Percentiles rank a stretch among this genome's conserved stretches.
phyloP scores from a whole-genome alignment of 2,797 vertebrate species.

The Gadopsis bispinosus region DNA sequence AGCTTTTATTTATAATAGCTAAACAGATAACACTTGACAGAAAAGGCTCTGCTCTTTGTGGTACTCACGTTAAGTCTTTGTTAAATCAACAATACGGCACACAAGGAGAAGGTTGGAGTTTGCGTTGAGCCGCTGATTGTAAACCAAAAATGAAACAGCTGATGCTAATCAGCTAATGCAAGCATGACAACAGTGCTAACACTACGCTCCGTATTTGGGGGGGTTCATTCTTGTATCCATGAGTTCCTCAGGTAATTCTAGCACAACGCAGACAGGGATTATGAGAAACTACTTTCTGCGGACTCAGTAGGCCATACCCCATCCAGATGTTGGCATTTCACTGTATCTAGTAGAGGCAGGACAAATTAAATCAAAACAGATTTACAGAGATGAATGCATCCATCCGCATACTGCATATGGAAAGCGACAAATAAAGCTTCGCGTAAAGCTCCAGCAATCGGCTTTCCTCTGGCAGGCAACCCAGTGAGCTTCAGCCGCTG shows the following conservation, averaged over 20 bases:
- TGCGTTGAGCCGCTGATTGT: not conserved
- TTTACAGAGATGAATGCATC: not conserved
- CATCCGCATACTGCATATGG: not conserved
- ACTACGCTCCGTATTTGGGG: not conserved
- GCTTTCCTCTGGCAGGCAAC: slow-evolving; percentile 6
- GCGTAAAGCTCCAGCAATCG: not conserved
- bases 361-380: not conserved
- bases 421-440: not conserved
- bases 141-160: not conserved
- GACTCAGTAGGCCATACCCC: not conserved
- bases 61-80: not conserved
- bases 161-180: not conserved
- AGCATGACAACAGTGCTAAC: not conserved
- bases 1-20: not conserved
- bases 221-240: not conserved
- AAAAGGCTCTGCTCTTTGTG: not conserved
- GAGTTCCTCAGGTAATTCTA: not conserved
- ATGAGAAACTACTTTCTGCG: not conserved
- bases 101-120: not conserved
- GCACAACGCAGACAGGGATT: not conserved
- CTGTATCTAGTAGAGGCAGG: not conserved
- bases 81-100: not conserved
- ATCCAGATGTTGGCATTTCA: not conserved
- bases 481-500: slow-evolving; percentile 5
- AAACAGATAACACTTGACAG: not conserved